Base-by-base conservation (phyloP, 2,113 vertebrate genomes). In the Pampusana beccarii region DNA sequence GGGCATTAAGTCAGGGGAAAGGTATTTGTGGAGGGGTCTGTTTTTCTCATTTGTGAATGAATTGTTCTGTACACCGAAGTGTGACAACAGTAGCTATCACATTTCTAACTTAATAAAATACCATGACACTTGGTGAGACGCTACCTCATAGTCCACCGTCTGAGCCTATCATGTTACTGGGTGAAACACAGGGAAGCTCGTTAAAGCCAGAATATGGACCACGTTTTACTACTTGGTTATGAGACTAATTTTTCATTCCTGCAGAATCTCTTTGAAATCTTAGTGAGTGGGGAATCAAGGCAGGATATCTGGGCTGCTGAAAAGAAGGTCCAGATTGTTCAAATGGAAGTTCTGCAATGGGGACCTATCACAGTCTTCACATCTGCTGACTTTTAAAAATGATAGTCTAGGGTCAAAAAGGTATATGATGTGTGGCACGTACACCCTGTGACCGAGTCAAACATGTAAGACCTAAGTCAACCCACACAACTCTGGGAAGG, bases 11-110 rank as follows among this genome's bases (percentile, higher is more conserved):
- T 98, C 97, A 98, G 91, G 36, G 80, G 96, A 98, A 98, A 98
- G 97, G 98, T 75, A 98, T 97, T 86, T 90, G 97, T 60, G 79
- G 78, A 95, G 92, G 40, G 95, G 92, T 98, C 98, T 98, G 98
- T 26, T 98, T 97, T 98, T 94, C 98, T 98, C 98, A 97, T 98
- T 92, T 98, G 92, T 91, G 80, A 94, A 97, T 95, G 97, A 98
- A 97, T 97, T 97, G 97, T 96, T 97, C 96, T 96, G 97, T 96
- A 97, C 51, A 87, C 96, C 96, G 92, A 91, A 94, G 97, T 97
- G 98, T 93, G 97, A 98, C 98, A 98, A 97, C 97, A 96, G 98
- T 96, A 97, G 97, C 91, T 97, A 98, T 98, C 98, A 87, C 97
- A 92, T 98, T 98, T 98, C 98, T 94, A 91, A 93, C 96, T 97